Percentiles rank a stretch among this genome's conserved stretches.
Conservation (phyloP, 2,797 vertebrate species). For the Sebastes matsubarae region DNA sequence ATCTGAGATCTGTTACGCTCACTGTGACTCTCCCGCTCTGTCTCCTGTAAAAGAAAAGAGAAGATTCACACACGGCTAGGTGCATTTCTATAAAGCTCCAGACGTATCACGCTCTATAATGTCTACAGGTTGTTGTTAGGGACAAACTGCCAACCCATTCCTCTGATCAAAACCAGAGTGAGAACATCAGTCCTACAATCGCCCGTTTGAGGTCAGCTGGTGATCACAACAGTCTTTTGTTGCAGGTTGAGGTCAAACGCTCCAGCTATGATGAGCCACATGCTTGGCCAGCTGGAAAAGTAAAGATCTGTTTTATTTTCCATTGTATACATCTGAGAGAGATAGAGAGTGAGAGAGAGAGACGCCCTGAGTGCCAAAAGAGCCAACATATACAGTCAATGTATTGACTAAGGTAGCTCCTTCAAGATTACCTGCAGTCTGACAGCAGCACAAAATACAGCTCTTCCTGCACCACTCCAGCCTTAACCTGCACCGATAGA, state of each 20-base stretch:
- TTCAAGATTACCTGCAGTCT: slow-evolving; percentile 5
- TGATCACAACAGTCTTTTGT: slow-evolving; percentile 31
- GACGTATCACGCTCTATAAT: neutral
- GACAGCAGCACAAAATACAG: neutral
- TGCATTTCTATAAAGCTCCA: slow-evolving; percentile 12
- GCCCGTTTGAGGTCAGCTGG: slow-evolving; percentile 25
- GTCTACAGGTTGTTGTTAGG: neutral
- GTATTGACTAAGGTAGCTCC: neutral
- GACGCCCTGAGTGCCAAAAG: neutral
- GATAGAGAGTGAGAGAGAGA: neutral
- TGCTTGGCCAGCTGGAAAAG: slow-evolving; percentile 55
- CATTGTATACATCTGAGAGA: slow-evolving; percentile 8
- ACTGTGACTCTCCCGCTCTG: slow-evolving; percentile 60
- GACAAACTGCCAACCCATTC: neutral
- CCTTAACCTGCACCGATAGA: slow-evolving; percentile 10
- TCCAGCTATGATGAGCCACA: slow-evolving; percentile 38
- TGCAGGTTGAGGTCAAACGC: slow-evolving; percentile 51
- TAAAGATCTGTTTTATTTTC: slow-evolving; percentile 39
- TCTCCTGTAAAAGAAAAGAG: slow-evolving; percentile 66
- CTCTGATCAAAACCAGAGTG: slow-evolving; percentile 9
- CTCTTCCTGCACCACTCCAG: slow-evolving; percentile 3
- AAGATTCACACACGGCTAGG: slow-evolving; percentile 13
- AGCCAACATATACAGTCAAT: neutral
- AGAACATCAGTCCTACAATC: slow-evolving; percentile 12
- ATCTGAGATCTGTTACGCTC: slow-evolving; percentile 69